phyloP scores from a whole-genome alignment of 2,797 vertebrate genomes.

The Psittacula derbiana region DNA sequence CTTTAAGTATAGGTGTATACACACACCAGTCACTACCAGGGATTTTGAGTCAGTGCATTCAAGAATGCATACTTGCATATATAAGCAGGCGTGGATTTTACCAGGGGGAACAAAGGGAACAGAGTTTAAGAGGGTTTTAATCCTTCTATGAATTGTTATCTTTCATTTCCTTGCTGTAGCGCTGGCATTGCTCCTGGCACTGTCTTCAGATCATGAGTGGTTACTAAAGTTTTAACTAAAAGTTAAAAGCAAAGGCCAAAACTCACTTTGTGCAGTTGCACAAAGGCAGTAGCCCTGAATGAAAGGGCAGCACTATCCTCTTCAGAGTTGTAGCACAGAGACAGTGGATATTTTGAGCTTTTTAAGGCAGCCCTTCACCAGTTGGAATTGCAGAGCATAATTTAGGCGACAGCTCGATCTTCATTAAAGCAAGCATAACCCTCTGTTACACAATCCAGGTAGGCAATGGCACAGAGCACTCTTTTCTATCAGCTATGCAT shows the following conservation, averaged over 20 bases:
- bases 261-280: background rate
- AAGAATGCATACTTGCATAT: background rate
- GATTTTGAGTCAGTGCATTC: accelerated
- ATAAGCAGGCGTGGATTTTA: background rate
- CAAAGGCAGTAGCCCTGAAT: accelerated
- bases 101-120: background rate
- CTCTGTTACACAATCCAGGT: accelerated
- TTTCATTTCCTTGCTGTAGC: background rate
- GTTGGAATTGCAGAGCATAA: background rate
- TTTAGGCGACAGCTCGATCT: background rate
- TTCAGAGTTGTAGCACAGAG: accelerated
- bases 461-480: background rate
- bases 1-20: background rate
- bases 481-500: background rate
- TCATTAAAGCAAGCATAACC: background rate
- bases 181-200: background rate
- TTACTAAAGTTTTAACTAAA: background rate
- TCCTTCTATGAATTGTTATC: background rate
- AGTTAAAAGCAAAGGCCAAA: background rate
- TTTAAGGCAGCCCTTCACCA: background rate
- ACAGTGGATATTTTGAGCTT: background rate
- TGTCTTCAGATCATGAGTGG: background rate
- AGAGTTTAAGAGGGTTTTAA: background rate
- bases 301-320: background rate
- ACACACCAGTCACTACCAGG: background rate